phyloP scores from a whole-genome alignment of 2,113 vertebrate genomes.

The Chelonoidis abingdonii region DNA sequence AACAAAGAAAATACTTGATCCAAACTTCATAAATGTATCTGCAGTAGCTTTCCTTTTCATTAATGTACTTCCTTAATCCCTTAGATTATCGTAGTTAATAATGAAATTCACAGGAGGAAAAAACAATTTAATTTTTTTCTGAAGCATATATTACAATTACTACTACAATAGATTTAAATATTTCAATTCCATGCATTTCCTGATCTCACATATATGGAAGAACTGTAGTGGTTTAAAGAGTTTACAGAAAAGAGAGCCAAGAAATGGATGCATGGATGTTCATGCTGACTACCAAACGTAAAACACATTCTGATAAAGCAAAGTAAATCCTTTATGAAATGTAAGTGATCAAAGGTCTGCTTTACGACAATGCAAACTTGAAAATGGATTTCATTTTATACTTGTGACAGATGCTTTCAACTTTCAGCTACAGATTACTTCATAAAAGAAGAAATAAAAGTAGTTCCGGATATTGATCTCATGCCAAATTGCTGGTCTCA shows the following conservation, averaged over 20 bases:
- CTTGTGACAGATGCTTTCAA: constrained; percentile 15
- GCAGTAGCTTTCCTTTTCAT: neutral
- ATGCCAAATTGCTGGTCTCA: neutral
- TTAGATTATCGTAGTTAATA: neutral
- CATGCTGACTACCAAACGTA: neutral
- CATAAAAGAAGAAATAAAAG: neutral
- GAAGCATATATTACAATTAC: neutral
- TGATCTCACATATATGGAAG: constrained; percentile 12
- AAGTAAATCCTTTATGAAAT: constrained; percentile 16
- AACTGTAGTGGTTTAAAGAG: neutral
- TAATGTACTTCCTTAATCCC: constrained; percentile 17
- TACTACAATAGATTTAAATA: neutral
- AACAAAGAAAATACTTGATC: neutral
- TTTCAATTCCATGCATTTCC: neutral
- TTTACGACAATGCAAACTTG: constrained; percentile 28
- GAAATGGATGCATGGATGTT: neutral
- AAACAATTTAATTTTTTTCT: neutral
- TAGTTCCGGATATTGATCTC: neutral
- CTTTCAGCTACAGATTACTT: neutral
- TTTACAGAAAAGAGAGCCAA: neutral
- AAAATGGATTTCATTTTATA: constrained; percentile 29
- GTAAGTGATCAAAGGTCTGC: neutral
- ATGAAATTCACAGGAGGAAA: constrained; percentile 11
- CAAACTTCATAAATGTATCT: constrained; percentile 12
- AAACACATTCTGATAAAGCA: neutral